Base-by-base conservation (phyloP, 2,797 vertebrate genomes). In the Carapus acus region DNA sequence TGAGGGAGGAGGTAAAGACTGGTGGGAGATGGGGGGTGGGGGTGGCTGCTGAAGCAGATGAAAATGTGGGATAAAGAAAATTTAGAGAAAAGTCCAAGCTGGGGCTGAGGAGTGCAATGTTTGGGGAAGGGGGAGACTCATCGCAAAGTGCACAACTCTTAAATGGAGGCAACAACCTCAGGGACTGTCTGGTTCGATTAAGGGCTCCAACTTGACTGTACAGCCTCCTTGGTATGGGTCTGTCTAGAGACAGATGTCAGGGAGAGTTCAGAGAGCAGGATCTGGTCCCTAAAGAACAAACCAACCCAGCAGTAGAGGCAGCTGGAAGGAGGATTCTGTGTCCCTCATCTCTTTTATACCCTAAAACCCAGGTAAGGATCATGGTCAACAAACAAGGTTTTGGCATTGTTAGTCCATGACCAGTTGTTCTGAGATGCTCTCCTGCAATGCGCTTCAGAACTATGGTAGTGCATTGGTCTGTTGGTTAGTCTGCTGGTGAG, bases 401-500 rank as follows among this genome's bases (percentile, higher is more conserved):
- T 43, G 50, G 57, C 68, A 69, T 46, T 37, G n/a, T n/a, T n/a
- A n/a, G n/a, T n/a, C n/a, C n/a, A n/a, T 34, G 42, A 44, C 51
- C 34, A 51, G 8, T 19, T 16, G 14, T 68, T 43, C 38, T 49
- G 46, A 53, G 58, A 46, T 52, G 53, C 33, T 63, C 68, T 44
- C 9, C 53, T 15, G 61, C 15, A 29, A 52, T 38, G 20, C 14
- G 18, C 52, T 62, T 84, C 67, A 84, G 56, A 79, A 69, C 54
- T 85, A 77, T 1, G 73, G 82, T 29, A 80, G 73, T 1, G 65
- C 73, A 67, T 79, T 82, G 59, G 68, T 80, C 76, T 85, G 79
- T 73, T 75, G 71, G 51, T 79, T 80, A 75, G 79, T 84, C 80
- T 83, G 85, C 70, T 80, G 80, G 74, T 81, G 77, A 49, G 79